Evolutionary conservation across 2,888 invertebrate genomes (phyloP).

Genomic region (Ophonus ardosiacus): DNA sequence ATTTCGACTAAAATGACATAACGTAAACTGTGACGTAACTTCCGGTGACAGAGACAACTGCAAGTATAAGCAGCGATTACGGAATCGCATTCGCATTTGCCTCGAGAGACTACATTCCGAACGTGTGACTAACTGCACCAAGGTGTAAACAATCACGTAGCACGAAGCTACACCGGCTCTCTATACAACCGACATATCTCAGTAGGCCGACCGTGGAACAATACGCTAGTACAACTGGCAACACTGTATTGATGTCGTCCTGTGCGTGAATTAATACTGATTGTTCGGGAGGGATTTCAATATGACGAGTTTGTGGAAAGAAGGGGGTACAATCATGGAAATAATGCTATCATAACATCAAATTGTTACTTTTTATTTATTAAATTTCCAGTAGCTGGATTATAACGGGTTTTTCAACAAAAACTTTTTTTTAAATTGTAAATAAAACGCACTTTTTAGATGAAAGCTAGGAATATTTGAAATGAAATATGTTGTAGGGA

Average conservation of each 20-base stretch:
- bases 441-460: too few relatives aligned
- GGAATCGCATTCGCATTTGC: conserved; percentile 43
- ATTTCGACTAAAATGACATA: neutral
- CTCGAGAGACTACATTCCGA: conserved; percentile 29
- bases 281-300: neutral
- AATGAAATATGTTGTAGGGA: too few relatives aligned
- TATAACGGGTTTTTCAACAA: too few relatives aligned
- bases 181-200: neutral
- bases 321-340: too few relatives aligned
- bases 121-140: conserved; percentile 38
- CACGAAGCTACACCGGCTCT: conserved; percentile 6
- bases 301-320: too few relatives aligned
- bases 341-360: too few relatives aligned
- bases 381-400: too few relatives aligned
- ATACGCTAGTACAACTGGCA: neutral
- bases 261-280: neutral
- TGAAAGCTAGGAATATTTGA: too few relatives aligned
- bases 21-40: conserved; percentile 15
- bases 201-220: neutral
- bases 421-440: too few relatives aligned
- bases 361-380: too few relatives aligned
- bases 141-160: conserved; percentile 12
- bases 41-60: conserved; percentile 14
- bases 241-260: neutral
- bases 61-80: conserved; percentile 28